These are phyloP conservation scores for Pediacus dermestoides DNA, from an alignment of 2,888 invertebrate genomes.

Conservation along the genomic window DNA sequence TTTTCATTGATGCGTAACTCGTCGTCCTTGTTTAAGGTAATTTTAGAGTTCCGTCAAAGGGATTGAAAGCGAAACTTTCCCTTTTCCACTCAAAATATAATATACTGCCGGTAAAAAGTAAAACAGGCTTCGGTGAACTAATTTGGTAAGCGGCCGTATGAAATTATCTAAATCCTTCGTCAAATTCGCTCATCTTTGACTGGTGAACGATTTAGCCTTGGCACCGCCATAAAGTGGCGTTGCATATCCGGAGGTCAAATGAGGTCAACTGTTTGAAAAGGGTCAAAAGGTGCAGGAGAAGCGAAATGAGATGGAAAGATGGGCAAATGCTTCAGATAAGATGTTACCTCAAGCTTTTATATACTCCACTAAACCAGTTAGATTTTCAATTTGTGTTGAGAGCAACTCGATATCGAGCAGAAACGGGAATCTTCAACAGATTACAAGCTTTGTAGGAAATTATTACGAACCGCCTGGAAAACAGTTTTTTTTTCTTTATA, in stretches of 20 bases:
- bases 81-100: background rate
- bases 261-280: slow-evolving; percentile 31
- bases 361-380: slow-evolving; percentile 37
- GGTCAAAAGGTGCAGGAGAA: slow-evolving; percentile 30
- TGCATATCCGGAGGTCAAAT: slow-evolving; percentile 26
- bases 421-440: slow-evolving; percentile 32
- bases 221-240: slow-evolving; percentile 23
- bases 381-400: slow-evolving; percentile 41
- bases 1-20: too few species aligned
- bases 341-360: slow-evolving; percentile 39
- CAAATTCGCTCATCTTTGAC: slow-evolving; percentile 8
- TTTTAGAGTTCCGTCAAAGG: too few species aligned
- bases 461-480: slow-evolving; percentile 18
- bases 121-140: slow-evolving; percentile 2
- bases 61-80: too few species aligned
- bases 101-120: slow-evolving; percentile 1
- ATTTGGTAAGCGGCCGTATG: slow-evolving; percentile 3
- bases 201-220: slow-evolving; percentile 12
- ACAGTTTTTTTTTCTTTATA: slow-evolving; percentile 1
- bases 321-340: slow-evolving; percentile 37
- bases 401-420: slow-evolving; percentile 33
- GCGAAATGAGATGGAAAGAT: slow-evolving; percentile 40
- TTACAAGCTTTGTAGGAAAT: slow-evolving; percentile 31
- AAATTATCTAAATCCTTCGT: slow-evolving; percentile 5
- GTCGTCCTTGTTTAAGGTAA: slow-evolving; percentile 1